Percentiles rank a stretch among this genome's conserved stretches.
These are phyloP conservation scores for Dynastes tityus DNA, from an alignment of 2,888 invertebrate genomes.

Conservation along the genomic window DNA sequence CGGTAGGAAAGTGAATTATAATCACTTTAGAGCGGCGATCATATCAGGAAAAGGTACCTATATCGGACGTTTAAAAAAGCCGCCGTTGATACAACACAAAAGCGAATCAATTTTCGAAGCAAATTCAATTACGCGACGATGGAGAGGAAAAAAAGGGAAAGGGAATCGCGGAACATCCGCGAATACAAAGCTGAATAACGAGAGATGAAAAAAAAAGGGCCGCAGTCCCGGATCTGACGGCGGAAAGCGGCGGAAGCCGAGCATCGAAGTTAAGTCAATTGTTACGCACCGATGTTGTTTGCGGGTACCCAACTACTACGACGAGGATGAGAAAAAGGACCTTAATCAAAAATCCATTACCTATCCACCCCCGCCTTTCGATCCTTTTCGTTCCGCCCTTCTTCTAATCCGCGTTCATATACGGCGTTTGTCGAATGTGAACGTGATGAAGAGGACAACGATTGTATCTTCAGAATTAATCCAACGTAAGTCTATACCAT, in stretches of 20 bases:
- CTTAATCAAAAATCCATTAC: constrained; percentile 68
- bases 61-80: constrained; percentile 38
- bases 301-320: constrained; percentile 48
- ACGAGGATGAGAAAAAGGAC: constrained; percentile 59
- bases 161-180: constrained; percentile 3
- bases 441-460: too few relatives aligned
- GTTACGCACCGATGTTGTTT: constrained; percentile 61
- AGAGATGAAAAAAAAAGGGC: constrained; percentile 9
- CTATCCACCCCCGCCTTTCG: constrained; percentile 56
- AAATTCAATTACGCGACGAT: constrained; percentile 34
- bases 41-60: constrained; percentile 21
- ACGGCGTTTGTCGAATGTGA: background rate
- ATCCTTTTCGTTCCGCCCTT: background rate
- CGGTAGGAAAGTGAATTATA: constrained; percentile 28
- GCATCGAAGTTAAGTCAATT: constrained; percentile 60
- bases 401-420: background rate
- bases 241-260: background rate
- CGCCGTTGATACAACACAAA: constrained; percentile 25
- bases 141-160: background rate
- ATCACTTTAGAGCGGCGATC: constrained; percentile 35
- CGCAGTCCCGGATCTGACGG: background rate
- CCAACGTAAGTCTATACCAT: too few relatives aligned
- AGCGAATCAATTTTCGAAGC: constrained; percentile 39
- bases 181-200: background rate
- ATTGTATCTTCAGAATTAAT: too few relatives aligned